Percentiles rank a stretch among this genome's conserved stretches.
phyloP scores from a whole-genome alignment of 2,888 invertebrate species.

The Luperina nickerlii region DNA sequence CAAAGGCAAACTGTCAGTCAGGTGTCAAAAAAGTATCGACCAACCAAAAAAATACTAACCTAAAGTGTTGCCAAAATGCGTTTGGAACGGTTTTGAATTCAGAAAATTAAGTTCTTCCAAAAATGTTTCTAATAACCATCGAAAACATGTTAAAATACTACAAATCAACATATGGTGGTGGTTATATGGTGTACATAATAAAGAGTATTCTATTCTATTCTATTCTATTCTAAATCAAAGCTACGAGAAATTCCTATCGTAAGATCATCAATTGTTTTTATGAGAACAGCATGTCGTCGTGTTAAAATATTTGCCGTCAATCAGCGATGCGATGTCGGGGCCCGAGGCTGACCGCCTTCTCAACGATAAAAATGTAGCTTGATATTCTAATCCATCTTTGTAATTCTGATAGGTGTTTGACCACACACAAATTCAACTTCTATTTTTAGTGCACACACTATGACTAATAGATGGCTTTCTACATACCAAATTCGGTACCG shows the following conservation, averaged over 20 bases:
- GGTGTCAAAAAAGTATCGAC: not conserved
- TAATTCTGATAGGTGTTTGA: constrained; percentile 9
- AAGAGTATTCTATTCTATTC: no score
- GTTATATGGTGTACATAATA: no score
- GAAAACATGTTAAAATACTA: not conserved
- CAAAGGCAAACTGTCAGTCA: not conserved
- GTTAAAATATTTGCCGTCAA: not conserved
- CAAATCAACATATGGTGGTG: no score
- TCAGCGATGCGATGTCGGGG: no score
- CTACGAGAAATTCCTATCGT: not conserved
- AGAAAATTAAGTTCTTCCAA: not conserved
- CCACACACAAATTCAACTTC: constrained; percentile 29
- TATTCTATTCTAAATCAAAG: no score
- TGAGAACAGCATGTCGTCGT: no score
- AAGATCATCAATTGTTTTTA: not conserved
- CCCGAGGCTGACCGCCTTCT: not conserved
- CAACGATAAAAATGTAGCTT: not conserved
- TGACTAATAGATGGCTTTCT: constrained; percentile 62
- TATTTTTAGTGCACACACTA: constrained; percentile 39
- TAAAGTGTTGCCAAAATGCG: constrained; percentile 3
- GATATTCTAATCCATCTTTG: constrained; percentile 9
- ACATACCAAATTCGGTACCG: constrained; percentile 60
- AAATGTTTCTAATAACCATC: not conserved
- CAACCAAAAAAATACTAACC: not conserved
- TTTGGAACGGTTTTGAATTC: not conserved